Percentiles rank a stretch among this genome's conserved stretches.
Evolutionary conservation across 2,113 vertebrate genomes (phyloP).

Genomic region (Thermophis baileyi): DNA sequence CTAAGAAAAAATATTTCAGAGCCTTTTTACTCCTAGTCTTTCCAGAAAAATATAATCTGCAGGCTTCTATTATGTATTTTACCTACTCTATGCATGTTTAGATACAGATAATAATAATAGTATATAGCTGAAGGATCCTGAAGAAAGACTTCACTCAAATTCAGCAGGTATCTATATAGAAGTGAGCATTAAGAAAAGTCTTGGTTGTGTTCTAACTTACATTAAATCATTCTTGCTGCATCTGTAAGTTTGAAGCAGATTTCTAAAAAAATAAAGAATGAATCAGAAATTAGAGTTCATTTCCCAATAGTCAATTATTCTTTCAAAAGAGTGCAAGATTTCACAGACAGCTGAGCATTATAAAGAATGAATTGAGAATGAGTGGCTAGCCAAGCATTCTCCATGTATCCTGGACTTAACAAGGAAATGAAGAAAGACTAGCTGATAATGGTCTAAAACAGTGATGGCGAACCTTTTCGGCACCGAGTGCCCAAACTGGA

Average conservation of each 20-base stretch:
- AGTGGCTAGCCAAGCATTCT: neutral
- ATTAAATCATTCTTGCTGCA: neutral
- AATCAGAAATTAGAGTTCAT: neutral
- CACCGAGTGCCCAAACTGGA: too few relatives aligned
- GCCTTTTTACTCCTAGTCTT: neutral
- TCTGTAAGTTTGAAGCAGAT: neutral
- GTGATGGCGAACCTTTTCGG: too few relatives aligned
- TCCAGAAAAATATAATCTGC: neutral
- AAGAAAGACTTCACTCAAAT: neutral
- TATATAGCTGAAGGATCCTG: neutral
- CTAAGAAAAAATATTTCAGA: neutral
- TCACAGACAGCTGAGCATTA: neutral
- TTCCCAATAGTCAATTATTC: neutral
- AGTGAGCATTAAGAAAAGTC: neutral
- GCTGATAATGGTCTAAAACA: neutral
- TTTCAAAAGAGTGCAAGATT: neutral
- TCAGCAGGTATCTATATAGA: neutral
- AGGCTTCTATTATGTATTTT: neutral
- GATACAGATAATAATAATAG: neutral
- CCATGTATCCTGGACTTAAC: neutral
- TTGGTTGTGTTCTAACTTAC: neutral
- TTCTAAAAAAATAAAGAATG: neutral
- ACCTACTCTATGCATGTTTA: neutral
- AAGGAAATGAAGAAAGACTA: neutral
- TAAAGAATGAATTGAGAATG: neutral